Evolutionary conservation across 2,797 vertebrate genomes (phyloP), one percentile per base, ranked within the genome.

Genomic region (Otolemur crassicaudatus): DNA sequence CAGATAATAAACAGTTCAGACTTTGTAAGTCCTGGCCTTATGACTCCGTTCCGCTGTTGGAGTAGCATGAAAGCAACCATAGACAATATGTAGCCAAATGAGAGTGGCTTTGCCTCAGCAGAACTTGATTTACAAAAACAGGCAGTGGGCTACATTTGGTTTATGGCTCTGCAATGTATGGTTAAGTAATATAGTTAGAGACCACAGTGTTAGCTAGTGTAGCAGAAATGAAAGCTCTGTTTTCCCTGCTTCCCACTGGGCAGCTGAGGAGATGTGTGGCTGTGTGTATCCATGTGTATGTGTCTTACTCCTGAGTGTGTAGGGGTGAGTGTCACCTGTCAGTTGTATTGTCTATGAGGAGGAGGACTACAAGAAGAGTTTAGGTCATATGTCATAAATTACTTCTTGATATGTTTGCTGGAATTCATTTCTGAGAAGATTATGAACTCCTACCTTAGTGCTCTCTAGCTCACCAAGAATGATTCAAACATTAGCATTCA

Each of bases 401-500:
- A n/a, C 9, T 90, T 92, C 37, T 70, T 85, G 56, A 72, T 76
- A 22, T 16, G 16, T 81, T 53, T 87, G 40, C 4, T 90, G 53
- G n/a, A 90, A 84, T 87, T 49, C 1, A 31, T 53, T 95, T 94
- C 90, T 72, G 34, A 94, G 72, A 89, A 82, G 13, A 72, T 84
- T 75, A 75, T 46, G 5, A 61, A 88, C 69, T 61, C 56, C 77
- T 29, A 65, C 60, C 7, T 94, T 88, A 63, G 20, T 19, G 4
- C 7, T 87, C 37, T 87, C 43, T 49, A 75, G 37, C 23, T 90
- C 92, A n/a, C 2, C 2, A 65, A 87, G 49, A 87, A 70, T 75
- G 12, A 3, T 92, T 86, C 27, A 90, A 63, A 92, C 11, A n/a
- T 53, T 65, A 81, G 79, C 76, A 80, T 46, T 49, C 49, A 53